Base-by-base conservation (phyloP, 2,888 invertebrate species). In the Drosophila sordidapex region DNA sequence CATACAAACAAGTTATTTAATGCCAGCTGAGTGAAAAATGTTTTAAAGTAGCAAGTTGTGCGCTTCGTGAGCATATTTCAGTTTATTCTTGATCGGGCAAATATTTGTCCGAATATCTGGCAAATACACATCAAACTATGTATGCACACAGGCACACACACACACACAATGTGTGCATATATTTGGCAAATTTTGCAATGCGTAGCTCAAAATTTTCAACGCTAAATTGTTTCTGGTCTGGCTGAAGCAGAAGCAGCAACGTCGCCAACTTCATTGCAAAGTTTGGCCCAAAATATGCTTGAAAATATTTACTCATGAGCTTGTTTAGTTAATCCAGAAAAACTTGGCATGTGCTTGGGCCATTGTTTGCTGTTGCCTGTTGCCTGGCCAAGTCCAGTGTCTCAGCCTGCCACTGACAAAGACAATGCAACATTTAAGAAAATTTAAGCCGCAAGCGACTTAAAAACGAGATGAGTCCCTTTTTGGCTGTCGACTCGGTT, bases 311-410 rank as follows among this genome's bases (percentile, higher is more conserved):
- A 90, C 87, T 82, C 87, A 83, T 77, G 85, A 89, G 85, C 73
- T 87, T 90, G 89, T 90, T 87, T 89, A 90, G 90, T 87, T 90
- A 90, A 87, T 90, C 87, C 87, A 83, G 87, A 87, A 90, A 83
- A 90, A 88, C 76, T 82, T 79, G 74, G 74, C 90, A 88, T 82
- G 74, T 85, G 63, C 79, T 70, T 46, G 25, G 72, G 63, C 66
- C 64, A 29, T 57, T 60, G 46, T 21, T 59, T 60, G 74, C 21
- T 57, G 33, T 27, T 33, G 40, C 27, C 43, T 46, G 21, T 25
- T 46, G 46, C 21, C 46, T 7, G 8, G 8, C 46, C 21, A 46
- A 25, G 46, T 25, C 46, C 46, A 46, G 21, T 21, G 46, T 21
- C 35, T 46, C 38, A 29, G 75, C 49, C 70, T 13, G 21, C 15